Conservation (phyloP, 2,113 vertebrate genomes). For the Carollia perspicillata region DNA sequence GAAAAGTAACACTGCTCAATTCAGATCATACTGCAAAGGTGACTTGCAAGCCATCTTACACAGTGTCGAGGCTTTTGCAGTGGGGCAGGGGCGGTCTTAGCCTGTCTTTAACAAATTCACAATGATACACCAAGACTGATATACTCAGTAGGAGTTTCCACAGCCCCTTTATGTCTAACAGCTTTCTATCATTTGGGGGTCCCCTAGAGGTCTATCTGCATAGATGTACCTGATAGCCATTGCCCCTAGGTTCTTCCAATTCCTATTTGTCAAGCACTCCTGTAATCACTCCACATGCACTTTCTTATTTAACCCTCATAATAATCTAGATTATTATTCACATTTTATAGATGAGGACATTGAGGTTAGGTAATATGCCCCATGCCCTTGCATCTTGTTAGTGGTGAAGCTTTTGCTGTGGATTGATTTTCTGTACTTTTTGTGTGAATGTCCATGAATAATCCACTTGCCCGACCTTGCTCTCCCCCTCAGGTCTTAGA, state of each 20-base stretch:
- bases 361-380: neutral
- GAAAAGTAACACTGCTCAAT: neutral
- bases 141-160: neutral
- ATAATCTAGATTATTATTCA: neutral
- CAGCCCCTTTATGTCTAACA: neutral
- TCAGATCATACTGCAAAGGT: neutral
- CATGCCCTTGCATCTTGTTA: neutral
- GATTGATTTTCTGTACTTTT: conserved; percentile 7
- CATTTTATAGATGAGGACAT: neutral
- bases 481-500: neutral
- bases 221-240: neutral
- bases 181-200: neutral
- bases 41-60: neutral
- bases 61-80: neutral
- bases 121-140: neutral
- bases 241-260: neutral
- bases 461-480: neutral
- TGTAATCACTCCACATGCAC: neutral
- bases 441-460: conserved; percentile 15
- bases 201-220: neutral
- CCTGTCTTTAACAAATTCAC: neutral
- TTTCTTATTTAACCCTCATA: conserved; percentile 25
- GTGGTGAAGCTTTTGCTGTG: neutral
- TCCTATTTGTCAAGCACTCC: neutral
- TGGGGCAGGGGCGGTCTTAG: neutral